Evolutionary conservation across 2,888 invertebrate genomes (phyloP).

Genomic region (Stegana nigrithorax): DNA sequence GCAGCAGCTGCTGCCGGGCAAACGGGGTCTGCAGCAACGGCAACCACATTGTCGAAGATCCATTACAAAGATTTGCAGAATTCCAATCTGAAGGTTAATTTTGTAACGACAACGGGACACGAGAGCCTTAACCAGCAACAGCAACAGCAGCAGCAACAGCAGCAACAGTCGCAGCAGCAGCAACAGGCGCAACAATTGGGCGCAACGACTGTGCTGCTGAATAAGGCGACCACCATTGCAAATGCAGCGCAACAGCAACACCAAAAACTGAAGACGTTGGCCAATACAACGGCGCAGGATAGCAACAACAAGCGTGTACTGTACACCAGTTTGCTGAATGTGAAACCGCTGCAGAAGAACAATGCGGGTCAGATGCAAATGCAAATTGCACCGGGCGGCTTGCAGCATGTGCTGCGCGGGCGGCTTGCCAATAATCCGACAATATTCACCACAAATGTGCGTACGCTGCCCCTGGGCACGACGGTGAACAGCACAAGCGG

Average conservation of each 20-base stretch:
- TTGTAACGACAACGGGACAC: conserved; percentile 54
- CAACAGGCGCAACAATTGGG: conserved; percentile 48
- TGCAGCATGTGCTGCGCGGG: conserved; percentile 61
- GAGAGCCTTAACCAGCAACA: conserved; percentile 21
- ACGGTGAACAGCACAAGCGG: conserved; percentile 46
- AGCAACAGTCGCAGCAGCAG: conserved; percentile 35
- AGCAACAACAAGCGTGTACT: conserved; percentile 61
- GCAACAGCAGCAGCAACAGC: conserved; percentile 30
- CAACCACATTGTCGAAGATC: conserved; percentile 57
- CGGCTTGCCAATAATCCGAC: conserved; percentile 61
- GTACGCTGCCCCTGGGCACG: conserved; percentile 59
- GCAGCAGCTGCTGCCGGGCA: conserved; percentile 27
- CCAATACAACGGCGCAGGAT: background rate
- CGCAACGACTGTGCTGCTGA: conserved; percentile 54
- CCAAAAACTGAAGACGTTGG: conserved; percentile 54
- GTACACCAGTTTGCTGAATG: conserved; percentile 65
- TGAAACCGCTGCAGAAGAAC: conserved; percentile 65
- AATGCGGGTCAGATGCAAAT: conserved; percentile 66
- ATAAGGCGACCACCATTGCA: conserved; percentile 43
- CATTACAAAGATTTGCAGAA: conserved; percentile 65
- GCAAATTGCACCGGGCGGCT: conserved; percentile 59
- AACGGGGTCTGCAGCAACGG: too few species aligned
- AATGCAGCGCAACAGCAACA: conserved; percentile 46
- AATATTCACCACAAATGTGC: conserved; percentile 55
- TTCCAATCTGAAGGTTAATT: conserved; percentile 67